Conservation (phyloP, 2,888 invertebrate species). For the Plebejus melissa region DNA sequence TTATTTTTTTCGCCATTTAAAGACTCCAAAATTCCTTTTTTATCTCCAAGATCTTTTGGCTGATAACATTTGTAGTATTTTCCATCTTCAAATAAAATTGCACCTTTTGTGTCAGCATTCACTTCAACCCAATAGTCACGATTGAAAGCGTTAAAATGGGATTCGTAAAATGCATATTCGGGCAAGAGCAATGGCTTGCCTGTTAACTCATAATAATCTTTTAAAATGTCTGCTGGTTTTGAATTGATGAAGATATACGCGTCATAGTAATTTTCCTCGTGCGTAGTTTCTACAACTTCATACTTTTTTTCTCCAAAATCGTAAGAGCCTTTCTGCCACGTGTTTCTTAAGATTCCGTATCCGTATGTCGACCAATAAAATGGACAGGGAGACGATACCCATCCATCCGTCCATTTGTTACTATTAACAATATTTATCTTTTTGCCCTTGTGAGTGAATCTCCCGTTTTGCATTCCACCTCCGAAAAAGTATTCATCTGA, state of each 20-base stretch:
- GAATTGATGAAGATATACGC: constrained; percentile 63
- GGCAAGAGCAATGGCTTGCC: constrained; percentile 65
- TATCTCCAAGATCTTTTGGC: constrained; percentile 55
- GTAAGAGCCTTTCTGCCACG: constrained; percentile 64
- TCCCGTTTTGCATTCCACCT: constrained; percentile 72
- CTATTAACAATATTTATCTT: constrained; percentile 58
- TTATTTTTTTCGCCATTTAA: constrained; percentile 68
- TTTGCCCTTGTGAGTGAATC: constrained; percentile 65
- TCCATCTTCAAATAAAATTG: constrained; percentile 65
- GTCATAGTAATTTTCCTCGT: constrained; percentile 55
- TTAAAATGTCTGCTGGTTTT: constrained; percentile 53
- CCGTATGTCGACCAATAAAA: constrained; percentile 69
- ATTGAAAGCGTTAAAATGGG: constrained; percentile 69
- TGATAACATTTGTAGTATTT: constrained; percentile 62
- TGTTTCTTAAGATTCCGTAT: constrained; percentile 65
- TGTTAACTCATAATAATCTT: constrained; percentile 66
- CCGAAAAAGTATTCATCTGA: constrained; percentile 63
- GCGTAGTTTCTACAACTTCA: constrained; percentile 46
- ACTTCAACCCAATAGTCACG: constrained; percentile 71
- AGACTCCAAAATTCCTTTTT: constrained; percentile 62
- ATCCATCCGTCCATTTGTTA: constrained; percentile 63
- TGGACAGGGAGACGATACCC: constrained; percentile 65
- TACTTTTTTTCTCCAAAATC: constrained; percentile 53
- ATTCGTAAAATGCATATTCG: constrained; percentile 66
- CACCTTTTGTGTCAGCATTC: constrained; percentile 44